A percentile compares a stretch with the other conserved stretches of the same genome.
Evolutionary conservation across 2,113 vertebrate genomes (phyloP).

Genomic region (Strigops habroptila): DNA sequence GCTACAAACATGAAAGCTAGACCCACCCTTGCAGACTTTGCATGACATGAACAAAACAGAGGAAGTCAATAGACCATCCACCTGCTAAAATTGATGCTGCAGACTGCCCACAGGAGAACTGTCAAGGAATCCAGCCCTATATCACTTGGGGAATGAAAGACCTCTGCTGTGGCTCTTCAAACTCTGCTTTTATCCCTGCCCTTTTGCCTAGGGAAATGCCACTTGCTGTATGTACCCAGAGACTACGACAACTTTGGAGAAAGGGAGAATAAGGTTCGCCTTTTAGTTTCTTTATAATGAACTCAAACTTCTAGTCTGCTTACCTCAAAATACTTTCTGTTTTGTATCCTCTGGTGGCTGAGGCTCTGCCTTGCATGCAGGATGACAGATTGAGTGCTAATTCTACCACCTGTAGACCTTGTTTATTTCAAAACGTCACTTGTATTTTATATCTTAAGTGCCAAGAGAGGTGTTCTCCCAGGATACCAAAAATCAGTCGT

Average conservation of each 20-base stretch:
- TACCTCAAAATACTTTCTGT: background rate
- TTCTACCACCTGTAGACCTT: constrained; percentile 58
- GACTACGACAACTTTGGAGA: background rate
- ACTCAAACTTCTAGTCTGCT: background rate
- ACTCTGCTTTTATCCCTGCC: background rate
- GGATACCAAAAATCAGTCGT: constrained; percentile 30
- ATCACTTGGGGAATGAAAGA: background rate
- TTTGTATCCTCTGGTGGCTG: background rate
- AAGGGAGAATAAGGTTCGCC: background rate
- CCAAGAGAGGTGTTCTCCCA: constrained; percentile 15
- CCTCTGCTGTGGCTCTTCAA: background rate
- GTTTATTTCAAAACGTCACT: constrained; percentile 59
- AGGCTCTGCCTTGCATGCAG: background rate
- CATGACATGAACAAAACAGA: background rate
- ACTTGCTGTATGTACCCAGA: accelerated
- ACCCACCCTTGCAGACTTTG: background rate
- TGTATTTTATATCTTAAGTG: constrained; percentile 33
- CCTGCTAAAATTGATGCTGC: background rate
- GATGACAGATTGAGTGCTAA: constrained; percentile 59
- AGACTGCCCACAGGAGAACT: background rate
- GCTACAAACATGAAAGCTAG: background rate
- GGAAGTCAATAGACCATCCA: background rate
- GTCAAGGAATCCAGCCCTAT: background rate
- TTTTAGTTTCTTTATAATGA: background rate
- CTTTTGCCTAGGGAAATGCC: background rate